A percentile compares a stretch with the other conserved stretches of the same genome.
phyloP scores from a whole-genome alignment of 2,888 invertebrate genomes.

The Homarus gammarus region DNA sequence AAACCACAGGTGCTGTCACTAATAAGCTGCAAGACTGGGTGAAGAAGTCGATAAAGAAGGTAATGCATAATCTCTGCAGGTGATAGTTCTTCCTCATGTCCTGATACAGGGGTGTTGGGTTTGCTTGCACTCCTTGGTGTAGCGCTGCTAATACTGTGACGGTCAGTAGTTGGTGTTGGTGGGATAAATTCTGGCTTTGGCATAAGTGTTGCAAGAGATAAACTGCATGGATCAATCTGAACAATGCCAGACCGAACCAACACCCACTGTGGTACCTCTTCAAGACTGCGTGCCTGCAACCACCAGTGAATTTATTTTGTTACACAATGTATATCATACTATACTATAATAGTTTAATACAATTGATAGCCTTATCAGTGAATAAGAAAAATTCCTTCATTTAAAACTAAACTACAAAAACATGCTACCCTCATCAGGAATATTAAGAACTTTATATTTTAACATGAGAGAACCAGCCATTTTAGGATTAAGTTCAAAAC shows the following conservation, averaged over 20 bases:
- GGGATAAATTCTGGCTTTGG: slow-evolving; percentile 44
- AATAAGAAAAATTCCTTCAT: no score
- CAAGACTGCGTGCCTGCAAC: slow-evolving; percentile 35
- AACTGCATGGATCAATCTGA: slow-evolving; percentile 37
- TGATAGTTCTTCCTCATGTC: slow-evolving; percentile 6
- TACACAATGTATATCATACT: no score
- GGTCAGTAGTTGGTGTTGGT: slow-evolving; percentile 34
- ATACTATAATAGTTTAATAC: no score
- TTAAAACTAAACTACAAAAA: no score
- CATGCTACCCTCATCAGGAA: no score
- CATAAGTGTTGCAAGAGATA: slow-evolving; percentile 24
- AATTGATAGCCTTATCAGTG: no score
- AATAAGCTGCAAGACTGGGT: slow-evolving; percentile 35
- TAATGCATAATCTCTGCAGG: slow-evolving; percentile 32
- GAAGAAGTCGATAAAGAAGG: slow-evolving; percentile 47
- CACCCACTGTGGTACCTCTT: slow-evolving; percentile 58
- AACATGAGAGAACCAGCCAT: no score
- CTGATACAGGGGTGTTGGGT: slow-evolving; percentile 44
- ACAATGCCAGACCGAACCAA: slow-evolving; percentile 51
- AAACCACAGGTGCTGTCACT: background rate
- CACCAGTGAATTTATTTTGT: no score
- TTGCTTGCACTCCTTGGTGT: slow-evolving; percentile 33
- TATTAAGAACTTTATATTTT: no score
- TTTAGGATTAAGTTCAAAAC: no score
- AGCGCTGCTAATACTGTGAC: slow-evolving; percentile 27